phyloP scores from a whole-genome alignment of 2,888 invertebrate genomes.

The Hoplodrina blanda region DNA sequence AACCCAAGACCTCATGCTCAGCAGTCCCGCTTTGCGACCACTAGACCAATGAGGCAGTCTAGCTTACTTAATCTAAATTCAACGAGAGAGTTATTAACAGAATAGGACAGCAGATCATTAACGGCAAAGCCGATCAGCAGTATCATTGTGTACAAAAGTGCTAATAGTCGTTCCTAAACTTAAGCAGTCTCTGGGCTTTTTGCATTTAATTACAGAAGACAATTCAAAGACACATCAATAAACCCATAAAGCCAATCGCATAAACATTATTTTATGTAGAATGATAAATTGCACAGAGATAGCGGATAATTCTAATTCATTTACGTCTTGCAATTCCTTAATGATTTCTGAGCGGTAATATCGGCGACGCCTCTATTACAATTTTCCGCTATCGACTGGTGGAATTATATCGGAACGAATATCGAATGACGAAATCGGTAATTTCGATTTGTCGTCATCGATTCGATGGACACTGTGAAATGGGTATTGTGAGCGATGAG shows the following conservation, averaged over 20 bases:
- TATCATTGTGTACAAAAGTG: slow-evolving; percentile 19
- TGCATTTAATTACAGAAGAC: slow-evolving; percentile 3
- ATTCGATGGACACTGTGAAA: slow-evolving; percentile 79
- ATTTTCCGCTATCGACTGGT: slow-evolving; percentile 78
- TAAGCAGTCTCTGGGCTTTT: slow-evolving; percentile 4
- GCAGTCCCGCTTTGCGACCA: no score
- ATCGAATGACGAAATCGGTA: slow-evolving; percentile 83
- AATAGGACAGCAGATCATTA: no score
- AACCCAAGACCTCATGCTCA: no score
- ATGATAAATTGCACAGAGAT: slow-evolving; percentile 58
- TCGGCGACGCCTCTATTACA: slow-evolving; percentile 64
- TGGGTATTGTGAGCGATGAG: slow-evolving; percentile 81
- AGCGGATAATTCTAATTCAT: slow-evolving; percentile 70
- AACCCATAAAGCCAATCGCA: slow-evolving; percentile 37
- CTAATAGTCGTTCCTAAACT: slow-evolving; percentile 24
- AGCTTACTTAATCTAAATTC: no score
- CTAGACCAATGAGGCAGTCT: no score
- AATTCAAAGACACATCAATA: slow-evolving; percentile 21
- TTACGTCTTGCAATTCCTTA: slow-evolving; percentile 67
- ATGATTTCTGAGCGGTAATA: slow-evolving; percentile 68
- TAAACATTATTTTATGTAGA: slow-evolving; percentile 30
- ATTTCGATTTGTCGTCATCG: slow-evolving; percentile 83
- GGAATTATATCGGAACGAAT: slow-evolving; percentile 88
- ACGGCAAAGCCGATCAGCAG: no score
- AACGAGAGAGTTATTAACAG: no score